Conservation (phyloP, 2,797 vertebrate genomes). For the Rallus crepitans region DNA sequence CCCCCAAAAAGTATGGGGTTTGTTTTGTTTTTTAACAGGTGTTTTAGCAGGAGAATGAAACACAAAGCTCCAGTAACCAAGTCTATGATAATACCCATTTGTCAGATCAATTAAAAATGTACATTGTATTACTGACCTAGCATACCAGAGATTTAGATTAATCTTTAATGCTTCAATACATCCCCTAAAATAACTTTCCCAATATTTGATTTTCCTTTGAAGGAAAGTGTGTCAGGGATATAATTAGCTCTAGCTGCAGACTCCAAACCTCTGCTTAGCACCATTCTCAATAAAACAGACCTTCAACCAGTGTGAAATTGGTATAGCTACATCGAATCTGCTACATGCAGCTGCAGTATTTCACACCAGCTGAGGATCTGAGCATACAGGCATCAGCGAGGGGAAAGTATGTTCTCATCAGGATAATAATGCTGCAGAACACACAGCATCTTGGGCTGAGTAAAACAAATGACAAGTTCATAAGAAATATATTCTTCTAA, state of each 20-base stretch:
- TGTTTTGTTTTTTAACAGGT: neutral
- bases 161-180: neutral
- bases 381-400: neutral
- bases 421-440: constrained; percentile 16
- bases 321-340: neutral
- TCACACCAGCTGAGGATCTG: constrained; percentile 11
- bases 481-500: constrained; percentile 37
- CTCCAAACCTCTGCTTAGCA: constrained; percentile 5
- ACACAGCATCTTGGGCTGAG: neutral
- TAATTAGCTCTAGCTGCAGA: constrained; percentile 18
- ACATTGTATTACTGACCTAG: neutral
- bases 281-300: neutral
- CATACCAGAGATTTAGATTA: neutral
- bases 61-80: neutral
- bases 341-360: neutral
- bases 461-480: constrained; percentile 18
- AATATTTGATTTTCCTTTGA: constrained; percentile 41
- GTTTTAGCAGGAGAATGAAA: neutral
- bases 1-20: neutral
- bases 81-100: neutral
- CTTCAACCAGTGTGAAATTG: constrained; percentile 33
- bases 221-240: constrained; percentile 23
- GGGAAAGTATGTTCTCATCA: constrained; percentile 5
- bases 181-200: constrained; percentile 17
- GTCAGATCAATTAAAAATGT: constrained; percentile 7